A percentile compares a stretch with the other conserved stretches of the same genome.
Evolutionary conservation across 1,140 invertebrate genomes (phyloP).

Genomic region (Monochamus saltuarius): DNA sequence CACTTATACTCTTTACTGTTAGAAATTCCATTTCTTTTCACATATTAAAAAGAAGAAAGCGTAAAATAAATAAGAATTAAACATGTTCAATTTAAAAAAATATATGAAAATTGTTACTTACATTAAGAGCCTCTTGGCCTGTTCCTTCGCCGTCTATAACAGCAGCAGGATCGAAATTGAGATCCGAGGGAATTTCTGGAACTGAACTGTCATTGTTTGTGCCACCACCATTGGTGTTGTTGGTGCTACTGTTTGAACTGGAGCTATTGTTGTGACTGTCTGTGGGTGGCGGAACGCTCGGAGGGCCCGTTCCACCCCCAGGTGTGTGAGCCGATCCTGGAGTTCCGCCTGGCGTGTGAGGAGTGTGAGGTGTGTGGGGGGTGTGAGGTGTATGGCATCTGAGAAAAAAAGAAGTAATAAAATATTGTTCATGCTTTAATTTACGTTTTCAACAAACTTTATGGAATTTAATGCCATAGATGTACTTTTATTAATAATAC

Average conservation of each 20-base stretch:
- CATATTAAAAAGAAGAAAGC: too few relatives aligned
- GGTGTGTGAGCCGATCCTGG: constrained; percentile 64
- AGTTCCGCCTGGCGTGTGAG: constrained; percentile 70
- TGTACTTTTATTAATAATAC: too few relatives aligned
- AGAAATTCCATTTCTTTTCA: too few relatives aligned
- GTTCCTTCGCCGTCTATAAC: constrained; percentile 88
- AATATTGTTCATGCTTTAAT: too few relatives aligned
- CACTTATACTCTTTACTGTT: too few relatives aligned
- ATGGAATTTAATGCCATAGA: too few relatives aligned
- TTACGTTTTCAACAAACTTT: too few relatives aligned
- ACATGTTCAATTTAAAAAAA: too few relatives aligned
- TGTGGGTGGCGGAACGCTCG: constrained; percentile 69
- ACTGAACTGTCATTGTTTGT: constrained; percentile 48
- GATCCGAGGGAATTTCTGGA: constrained; percentile 79
- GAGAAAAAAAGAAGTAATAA: constrained; percentile 37
- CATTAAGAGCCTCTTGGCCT: constrained; percentile 84
- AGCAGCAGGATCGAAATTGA: constrained; percentile 90
- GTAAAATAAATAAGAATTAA: too few relatives aligned
- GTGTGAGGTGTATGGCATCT: constrained; percentile 89
- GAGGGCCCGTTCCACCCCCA: constrained; percentile 68
- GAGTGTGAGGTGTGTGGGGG: constrained; percentile 82
- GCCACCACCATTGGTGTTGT: constrained; percentile 39
- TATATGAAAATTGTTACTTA: constrained; percentile 68
- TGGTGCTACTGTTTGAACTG: constrained; percentile 45
- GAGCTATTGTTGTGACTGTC: constrained; percentile 53